Conservation (phyloP, 1,140 invertebrate genomes). For the Brachionus manjavacas region DNA sequence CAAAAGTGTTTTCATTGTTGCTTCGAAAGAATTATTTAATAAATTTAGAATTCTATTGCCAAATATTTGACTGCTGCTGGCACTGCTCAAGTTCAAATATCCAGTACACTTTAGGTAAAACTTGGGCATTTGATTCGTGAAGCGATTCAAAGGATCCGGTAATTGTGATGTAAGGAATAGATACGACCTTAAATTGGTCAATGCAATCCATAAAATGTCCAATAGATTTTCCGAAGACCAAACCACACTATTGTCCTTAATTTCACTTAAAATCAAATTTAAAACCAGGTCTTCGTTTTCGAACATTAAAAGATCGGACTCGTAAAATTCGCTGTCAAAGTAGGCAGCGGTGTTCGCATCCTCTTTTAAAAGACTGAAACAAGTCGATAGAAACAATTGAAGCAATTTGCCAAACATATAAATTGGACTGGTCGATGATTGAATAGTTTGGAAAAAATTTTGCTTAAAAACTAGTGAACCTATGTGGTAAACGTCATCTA, state of each 20-base stretch:
- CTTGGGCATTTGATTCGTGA: background rate
- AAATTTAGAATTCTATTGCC: background rate
- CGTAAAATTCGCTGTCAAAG: slow-evolving; percentile 1
- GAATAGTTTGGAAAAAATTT: slow-evolving; percentile 21
- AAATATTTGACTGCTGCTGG: slow-evolving; percentile 12
- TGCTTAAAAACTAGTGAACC: background rate
- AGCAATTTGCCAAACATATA: background rate
- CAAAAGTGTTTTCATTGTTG: slow-evolving; percentile 16
- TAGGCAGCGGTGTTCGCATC: background rate
- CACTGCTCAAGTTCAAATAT: background rate
- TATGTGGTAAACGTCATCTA: background rate
- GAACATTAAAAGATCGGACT: background rate
- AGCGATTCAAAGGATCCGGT: background rate
- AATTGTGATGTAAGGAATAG: background rate
- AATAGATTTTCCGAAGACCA: background rate
- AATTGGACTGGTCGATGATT: background rate
- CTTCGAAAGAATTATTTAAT: background rate
- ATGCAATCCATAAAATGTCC: background rate
- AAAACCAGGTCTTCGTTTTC: slow-evolving; percentile 7
- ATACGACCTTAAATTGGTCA: slow-evolving; percentile 14
- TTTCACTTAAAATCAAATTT: background rate
- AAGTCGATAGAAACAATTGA: slow-evolving; percentile 1
- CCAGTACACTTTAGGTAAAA: slow-evolving; percentile 28
- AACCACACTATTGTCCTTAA: background rate
- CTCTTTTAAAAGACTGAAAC: slow-evolving; percentile 22